These are phyloP conservation scores for Belgica antarctica DNA, from an alignment of 2,888 invertebrate genomes.

Conservation along the genomic window DNA sequence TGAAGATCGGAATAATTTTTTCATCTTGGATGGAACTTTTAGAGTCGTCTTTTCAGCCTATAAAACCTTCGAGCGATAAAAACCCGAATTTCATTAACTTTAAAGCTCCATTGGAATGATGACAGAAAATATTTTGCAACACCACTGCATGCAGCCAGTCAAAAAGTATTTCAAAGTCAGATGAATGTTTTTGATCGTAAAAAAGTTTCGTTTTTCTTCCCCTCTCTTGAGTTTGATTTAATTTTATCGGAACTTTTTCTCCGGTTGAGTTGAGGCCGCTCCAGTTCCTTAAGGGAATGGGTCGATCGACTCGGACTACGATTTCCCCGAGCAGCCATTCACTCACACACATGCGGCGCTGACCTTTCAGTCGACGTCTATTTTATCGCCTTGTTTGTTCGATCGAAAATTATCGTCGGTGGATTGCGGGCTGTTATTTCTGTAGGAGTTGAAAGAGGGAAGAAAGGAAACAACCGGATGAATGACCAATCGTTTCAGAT, in stretches of 20 bases:
- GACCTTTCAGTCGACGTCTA: conserved; percentile 25
- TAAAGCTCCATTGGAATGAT: not conserved
- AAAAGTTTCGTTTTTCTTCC: conserved; percentile 26
- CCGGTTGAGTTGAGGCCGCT: not conserved
- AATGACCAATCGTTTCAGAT: conserved; percentile 9
- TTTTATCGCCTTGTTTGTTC: conserved; percentile 21
- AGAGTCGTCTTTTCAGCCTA: not conserved
- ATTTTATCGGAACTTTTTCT: conserved; percentile 2
- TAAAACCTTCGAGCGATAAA: conserved; percentile 20
- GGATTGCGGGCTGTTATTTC: conserved; percentile 22
- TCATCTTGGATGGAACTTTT: not conserved
- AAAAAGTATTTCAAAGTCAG: conserved; percentile 21
- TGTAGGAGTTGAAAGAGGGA: not conserved
- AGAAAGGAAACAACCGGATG: not conserved
- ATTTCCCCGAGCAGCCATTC: not conserved
- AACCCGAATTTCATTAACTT: not conserved
- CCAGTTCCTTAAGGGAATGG: not conserved
- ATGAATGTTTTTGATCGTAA: conserved; percentile 28
- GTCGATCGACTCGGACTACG: no score
- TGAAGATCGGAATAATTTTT: not conserved
- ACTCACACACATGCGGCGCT: not conserved
- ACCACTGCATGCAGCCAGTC: conserved; percentile 21
- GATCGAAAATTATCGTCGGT: not conserved
- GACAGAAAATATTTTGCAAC: not conserved
- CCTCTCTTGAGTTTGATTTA: conserved; percentile 21